phyloP scores from a whole-genome alignment of 2,888 invertebrate genomes.

The Trachelus troglodyta region DNA sequence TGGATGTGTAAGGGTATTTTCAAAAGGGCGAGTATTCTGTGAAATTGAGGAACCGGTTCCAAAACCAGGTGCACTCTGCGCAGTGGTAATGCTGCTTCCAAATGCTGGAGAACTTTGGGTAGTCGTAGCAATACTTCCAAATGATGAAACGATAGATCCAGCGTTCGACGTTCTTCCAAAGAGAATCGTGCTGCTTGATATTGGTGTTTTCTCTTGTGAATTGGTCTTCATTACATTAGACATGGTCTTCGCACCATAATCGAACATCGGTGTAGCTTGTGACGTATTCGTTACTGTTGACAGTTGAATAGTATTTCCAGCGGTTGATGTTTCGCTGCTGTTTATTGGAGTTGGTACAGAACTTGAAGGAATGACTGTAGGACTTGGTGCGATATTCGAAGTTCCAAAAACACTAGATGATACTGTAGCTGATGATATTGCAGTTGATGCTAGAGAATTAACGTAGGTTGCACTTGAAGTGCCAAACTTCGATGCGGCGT shows the following conservation, averaged over 20 bases:
- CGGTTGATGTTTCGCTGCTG: not conserved
- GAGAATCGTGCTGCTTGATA: not conserved
- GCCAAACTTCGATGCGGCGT: constrained; percentile 16
- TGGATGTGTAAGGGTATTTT: not conserved
- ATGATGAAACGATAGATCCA: constrained; percentile 9
- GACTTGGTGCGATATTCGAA: not conserved
- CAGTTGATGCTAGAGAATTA: not conserved
- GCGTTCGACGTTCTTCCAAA: not conserved
- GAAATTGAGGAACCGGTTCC: not conserved
- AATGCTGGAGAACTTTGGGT: constrained; percentile 6
- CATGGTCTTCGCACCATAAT: not conserved
- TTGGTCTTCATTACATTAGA: not conserved
- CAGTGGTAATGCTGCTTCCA: constrained; percentile 3
- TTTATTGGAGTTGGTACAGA: not conserved
- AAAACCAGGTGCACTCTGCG: constrained; percentile 16
- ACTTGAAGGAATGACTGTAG: not conserved
- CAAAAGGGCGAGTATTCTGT: not conserved
- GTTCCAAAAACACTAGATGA: not conserved
- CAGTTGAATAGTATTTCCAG: not conserved
- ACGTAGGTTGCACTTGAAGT: constrained; percentile 4
- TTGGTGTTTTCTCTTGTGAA: not conserved
- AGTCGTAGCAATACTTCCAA: constrained; percentile 16
- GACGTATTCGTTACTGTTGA: not conserved
- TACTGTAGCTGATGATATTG: not conserved
- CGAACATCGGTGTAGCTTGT: not conserved